phyloP scores from a whole-genome alignment of 2,888 invertebrate genomes.

The Ctenicera cuprea region DNA sequence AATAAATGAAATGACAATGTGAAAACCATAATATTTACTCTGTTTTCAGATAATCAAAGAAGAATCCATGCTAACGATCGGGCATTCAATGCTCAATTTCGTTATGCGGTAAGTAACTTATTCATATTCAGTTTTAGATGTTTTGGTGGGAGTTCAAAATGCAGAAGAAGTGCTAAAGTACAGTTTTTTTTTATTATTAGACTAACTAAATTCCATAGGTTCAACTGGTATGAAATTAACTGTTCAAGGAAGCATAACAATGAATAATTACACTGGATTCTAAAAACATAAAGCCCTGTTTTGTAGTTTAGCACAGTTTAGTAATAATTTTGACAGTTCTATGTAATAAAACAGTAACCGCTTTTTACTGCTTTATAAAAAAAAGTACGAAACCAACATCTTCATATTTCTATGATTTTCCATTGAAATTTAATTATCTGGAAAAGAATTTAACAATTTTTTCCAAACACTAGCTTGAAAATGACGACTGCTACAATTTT shows the following conservation, averaged over 20 bases:
- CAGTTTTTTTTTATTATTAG: too few relatives aligned
- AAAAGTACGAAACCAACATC: too few relatives aligned
- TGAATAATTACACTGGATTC: neutral
- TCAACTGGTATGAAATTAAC: constrained; percentile 5
- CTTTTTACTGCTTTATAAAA: too few relatives aligned
- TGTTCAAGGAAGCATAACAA: constrained; percentile 5
- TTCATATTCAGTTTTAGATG: constrained; percentile 3
- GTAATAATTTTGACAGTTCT: too few relatives aligned
- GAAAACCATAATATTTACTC: neutral
- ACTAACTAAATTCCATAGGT: neutral
- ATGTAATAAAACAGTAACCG: too few relatives aligned
- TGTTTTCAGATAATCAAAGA: constrained; percentile 93
- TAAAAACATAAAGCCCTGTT: constrained; percentile 14
- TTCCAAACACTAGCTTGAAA: too few relatives aligned
- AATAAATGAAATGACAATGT: too few relatives aligned
- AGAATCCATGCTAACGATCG: constrained; percentile 97
- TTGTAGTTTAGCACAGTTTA: too few relatives aligned
- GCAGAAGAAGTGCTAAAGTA: neutral
- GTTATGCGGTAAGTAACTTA: constrained; percentile 93
- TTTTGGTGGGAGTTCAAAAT: neutral
- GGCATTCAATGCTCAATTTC: constrained; percentile 96
- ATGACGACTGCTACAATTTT: too few relatives aligned
- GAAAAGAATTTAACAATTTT: too few relatives aligned
- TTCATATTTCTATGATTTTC: too few relatives aligned
- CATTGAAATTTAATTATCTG: too few relatives aligned